A percentile compares a stretch with the other conserved stretches of the same genome.
phyloP scores from a whole-genome alignment of 2,888 invertebrate genomes.

The Masnerella sp. region DNA sequence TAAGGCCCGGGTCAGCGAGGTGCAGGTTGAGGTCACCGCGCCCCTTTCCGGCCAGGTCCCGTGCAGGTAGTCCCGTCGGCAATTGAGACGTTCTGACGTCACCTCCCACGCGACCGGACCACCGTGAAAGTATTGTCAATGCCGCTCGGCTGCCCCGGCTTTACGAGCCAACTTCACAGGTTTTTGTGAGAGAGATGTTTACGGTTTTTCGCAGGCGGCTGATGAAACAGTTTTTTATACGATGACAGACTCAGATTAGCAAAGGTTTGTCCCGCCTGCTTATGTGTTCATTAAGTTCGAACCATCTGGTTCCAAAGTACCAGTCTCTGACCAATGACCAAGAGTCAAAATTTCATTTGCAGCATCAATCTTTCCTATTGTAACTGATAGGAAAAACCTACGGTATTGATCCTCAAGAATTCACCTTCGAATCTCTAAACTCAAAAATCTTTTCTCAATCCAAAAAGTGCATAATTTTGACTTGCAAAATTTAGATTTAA shows the following conservation, averaged over 20 bases:
- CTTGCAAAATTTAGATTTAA: too few relatives aligned
- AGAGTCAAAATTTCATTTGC: too few relatives aligned
- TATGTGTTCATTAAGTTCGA: conserved; percentile 33
- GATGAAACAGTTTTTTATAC: conserved; percentile 34
- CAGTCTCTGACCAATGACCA: too few relatives aligned
- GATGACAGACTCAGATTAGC: conserved; percentile 45
- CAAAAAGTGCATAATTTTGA: too few relatives aligned
- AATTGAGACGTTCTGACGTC: conserved; percentile 70
- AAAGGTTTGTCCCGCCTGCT: conserved; percentile 11
- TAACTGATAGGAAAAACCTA: too few relatives aligned
- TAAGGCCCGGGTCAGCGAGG: conserved; percentile 68
- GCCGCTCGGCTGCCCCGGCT: conserved; percentile 35
- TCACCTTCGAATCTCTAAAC: too few relatives aligned
- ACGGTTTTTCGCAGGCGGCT: conserved; percentile 45
- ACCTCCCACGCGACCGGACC: conserved; percentile 70
- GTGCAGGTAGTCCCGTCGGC: conserved; percentile 68
- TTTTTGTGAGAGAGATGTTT: conserved; percentile 46
- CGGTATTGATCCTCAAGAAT: too few relatives aligned
- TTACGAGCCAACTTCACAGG: conserved; percentile 51
- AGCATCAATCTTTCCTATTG: too few relatives aligned
- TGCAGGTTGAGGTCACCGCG: conserved; percentile 65
- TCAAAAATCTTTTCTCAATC: too few relatives aligned
- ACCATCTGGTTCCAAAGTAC: conserved; percentile 8
- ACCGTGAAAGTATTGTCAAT: conserved; percentile 67
- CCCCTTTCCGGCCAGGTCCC: conserved; percentile 57